Evolutionary conservation across 23 tunicate species (phyloP).

Genomic region (Phallusia fumigata): DNA sequence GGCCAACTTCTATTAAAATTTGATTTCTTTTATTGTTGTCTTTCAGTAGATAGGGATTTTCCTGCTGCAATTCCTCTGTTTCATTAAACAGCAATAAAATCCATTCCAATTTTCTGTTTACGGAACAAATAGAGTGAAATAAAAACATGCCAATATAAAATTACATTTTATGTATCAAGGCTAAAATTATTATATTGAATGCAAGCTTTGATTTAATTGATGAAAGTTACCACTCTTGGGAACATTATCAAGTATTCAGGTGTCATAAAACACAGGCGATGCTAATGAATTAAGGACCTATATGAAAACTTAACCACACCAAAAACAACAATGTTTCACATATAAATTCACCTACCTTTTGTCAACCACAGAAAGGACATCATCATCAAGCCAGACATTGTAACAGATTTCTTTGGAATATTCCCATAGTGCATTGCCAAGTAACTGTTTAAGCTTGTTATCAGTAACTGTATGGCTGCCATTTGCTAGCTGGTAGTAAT

Average conservation of each 20-base stretch:
- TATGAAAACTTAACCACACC: not conserved
- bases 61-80: not conserved
- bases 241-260: too few relatives aligned
- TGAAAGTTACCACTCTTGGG: too few relatives aligned
- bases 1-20: slow-evolving; percentile 63
- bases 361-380: not conserved
- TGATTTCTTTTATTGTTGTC: not conserved
- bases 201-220: too few relatives aligned
- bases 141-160: too few relatives aligned
- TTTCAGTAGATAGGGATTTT: not conserved
- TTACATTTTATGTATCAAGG: too few relatives aligned
- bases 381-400: not conserved
- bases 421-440: not conserved
- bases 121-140: not conserved
- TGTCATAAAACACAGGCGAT: too few relatives aligned
- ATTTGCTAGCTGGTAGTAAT: slow-evolving; percentile 3
- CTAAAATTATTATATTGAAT: too few relatives aligned
- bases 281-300: too few relatives aligned
- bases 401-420: not conserved
- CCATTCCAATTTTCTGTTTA: slow-evolving; percentile 25
- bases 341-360: not conserved
- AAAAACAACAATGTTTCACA: not conserved
- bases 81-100: slow-evolving; percentile 21
- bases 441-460: not conserved
- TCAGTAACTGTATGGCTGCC: not conserved